Evolutionary conservation across 2,113 vertebrate genomes (phyloP), one percentile per base, ranked within the genome.

Genomic region (Pongo abelii): DNA sequence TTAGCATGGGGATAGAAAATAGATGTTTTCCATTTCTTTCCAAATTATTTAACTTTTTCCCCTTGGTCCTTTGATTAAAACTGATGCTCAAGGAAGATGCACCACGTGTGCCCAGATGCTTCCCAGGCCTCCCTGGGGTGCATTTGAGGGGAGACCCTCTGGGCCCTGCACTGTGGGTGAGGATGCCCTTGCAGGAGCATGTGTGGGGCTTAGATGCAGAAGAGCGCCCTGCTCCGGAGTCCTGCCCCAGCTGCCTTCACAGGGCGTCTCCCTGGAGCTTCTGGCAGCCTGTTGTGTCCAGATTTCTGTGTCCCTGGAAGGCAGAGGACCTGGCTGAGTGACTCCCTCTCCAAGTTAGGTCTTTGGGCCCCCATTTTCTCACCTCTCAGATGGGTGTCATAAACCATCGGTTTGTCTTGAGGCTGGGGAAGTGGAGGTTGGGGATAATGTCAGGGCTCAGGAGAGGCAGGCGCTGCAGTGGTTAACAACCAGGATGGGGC

Each of bases 201-300:
- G 0, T 6, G 25, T 20, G 59, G 69, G 59, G 46, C 30, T 67
- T 8, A 3, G 13, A 23, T 8, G 23, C 75, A 3, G 43, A 43
- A 8, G n/a, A 52, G 6, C 30, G 0, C 1, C 0, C 18, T 2
- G 14, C 8, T 27, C 38, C 67, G 0, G 2, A 8, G 70, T 67
- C 5, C 67, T 1, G 14, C 23, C 64, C 38, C 48, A 7, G 27
- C 8, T 0, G 0, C 6, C 5, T 5, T 11, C 10, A 0, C 1
- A 3, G 10, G 59, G 38, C 5, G 27, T 7, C 30, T n/a, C 12
- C 46, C 61, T 50, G 38, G 79, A n/a, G 23, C 59, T 61, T 23
- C 64, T 3, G n/a, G 38, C 57, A 57, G 57, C 35, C 4, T 4
- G 27, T 7, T 17, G 74, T 32, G 32, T 13, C 67, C 46, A 22